Evolutionary conservation across 1,140 invertebrate genomes (phyloP).

Genomic region (Copidosoma floridanum): DNA sequence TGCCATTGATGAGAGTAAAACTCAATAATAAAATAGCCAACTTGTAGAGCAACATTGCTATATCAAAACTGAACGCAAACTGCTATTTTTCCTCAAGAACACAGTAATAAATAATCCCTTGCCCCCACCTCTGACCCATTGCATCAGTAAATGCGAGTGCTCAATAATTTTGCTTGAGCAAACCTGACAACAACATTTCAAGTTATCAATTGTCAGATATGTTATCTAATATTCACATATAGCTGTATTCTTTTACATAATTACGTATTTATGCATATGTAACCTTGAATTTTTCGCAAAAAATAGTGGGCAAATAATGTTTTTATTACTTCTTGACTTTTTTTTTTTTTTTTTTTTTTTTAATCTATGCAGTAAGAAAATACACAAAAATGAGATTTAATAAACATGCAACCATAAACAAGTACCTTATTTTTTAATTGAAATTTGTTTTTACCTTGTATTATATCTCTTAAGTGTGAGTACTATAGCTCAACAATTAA

Average conservation of each 20-base stretch:
- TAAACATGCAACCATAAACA: no score
- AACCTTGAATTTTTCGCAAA: no score
- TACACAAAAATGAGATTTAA: no score
- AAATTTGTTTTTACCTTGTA: no score
- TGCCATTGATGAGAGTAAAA: constrained; percentile 9
- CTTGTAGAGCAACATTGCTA: neutral
- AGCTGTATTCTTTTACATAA: no score
- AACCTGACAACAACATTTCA: neutral
- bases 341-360: neutral
- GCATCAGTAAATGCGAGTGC: neutral
- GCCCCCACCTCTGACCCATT: neutral
- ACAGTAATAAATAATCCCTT: neutral
- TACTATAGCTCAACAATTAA: no score
- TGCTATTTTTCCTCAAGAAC: neutral
- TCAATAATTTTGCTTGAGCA: no score
- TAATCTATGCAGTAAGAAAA: no score
- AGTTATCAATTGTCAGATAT: neutral
- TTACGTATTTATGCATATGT: no score
- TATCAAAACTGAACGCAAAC: neutral
- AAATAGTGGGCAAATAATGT: neutral
- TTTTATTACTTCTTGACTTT: neutral
- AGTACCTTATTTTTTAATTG: no score
- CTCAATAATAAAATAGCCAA: neutral
- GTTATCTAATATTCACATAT: neutral
- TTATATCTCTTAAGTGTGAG: no score